Base-by-base conservation (phyloP, 2,113 vertebrate genomes). In the Garra rufa region DNA sequence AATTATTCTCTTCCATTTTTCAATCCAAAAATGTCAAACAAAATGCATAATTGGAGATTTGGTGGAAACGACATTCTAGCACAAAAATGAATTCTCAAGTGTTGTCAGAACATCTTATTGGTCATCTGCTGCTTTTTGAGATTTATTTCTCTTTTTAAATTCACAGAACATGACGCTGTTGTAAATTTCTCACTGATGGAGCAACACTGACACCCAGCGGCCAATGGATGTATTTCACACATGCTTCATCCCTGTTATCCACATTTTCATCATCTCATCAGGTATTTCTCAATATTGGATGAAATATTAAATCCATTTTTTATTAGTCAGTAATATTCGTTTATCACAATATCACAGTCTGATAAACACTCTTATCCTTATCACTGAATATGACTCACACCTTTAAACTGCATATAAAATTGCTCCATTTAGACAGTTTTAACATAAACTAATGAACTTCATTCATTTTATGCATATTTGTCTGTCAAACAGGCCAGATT, bases 191-290 rank as follows among this genome's bases (percentile, higher is more conserved):
- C 76, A 61, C 8, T 9, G 38, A 79, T 48, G 77, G 41, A 21
- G 77, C 38, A 80, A 80, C 77, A 80, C 77, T 80, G 77, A 80
- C 59, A 30, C 41, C 77, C 17, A 30, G 77, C 24, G 24, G 41
- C 3, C 77, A 80, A 0, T 44, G 0, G 9, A 41, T 19, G 48
- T 24, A n/a, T 38, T 38, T 41, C 52, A 43, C 10, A 24, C 3
- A 21, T 9, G 21, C 52, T 3, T 38, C 30, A 19, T 9, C 34
- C 63, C 30, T 9, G 28, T 4, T 1, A 1, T 67, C 28, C 61
- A 65, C 24, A 28, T 28, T 19, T 19, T 21, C 8, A 69, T 61
- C 57, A 59, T 26, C 21, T 57, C 57, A 24, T 4, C 63, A 69
- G 30, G 9, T 5, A 38, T 38, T 69, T 38, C 30, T 65, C 14